Conservation (phyloP, 2,888 invertebrate species). For the Baccha elongata region DNA sequence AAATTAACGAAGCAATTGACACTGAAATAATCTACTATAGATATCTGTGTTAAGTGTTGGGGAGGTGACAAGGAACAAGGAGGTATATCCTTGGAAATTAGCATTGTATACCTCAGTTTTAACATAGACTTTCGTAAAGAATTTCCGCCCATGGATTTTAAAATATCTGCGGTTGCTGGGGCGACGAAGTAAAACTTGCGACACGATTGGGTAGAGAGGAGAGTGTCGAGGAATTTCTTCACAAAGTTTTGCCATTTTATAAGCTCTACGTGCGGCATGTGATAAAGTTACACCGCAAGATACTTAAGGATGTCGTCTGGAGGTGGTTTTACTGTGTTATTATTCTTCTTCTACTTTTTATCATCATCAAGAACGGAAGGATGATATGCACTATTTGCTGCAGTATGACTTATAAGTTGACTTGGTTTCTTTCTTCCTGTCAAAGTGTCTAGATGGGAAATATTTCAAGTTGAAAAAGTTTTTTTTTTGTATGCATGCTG, state of each 20-base stretch:
- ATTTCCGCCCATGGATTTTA: slow-evolving; percentile 2
- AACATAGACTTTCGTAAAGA: slow-evolving; percentile 18
- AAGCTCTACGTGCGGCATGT: slow-evolving; percentile 64
- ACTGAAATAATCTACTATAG: slow-evolving; percentile 55
- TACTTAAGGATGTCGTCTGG: slow-evolving; percentile 64
- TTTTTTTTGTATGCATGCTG: neutral
- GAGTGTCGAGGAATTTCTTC: slow-evolving; percentile 22
- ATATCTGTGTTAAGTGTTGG: slow-evolving; percentile 21
- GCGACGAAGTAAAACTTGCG: neutral
- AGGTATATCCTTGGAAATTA: slow-evolving; percentile 44
- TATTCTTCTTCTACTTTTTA: neutral
- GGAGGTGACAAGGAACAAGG: neutral
- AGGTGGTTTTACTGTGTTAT: slow-evolving; percentile 36
- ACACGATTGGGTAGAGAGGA: neutral
- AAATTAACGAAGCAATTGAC: slow-evolving; percentile 70
- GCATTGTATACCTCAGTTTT: slow-evolving; percentile 48
- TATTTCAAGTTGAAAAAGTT: slow-evolving; percentile 24
- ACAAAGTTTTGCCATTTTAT: slow-evolving; percentile 45
- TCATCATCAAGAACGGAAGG: slow-evolving; percentile 21
- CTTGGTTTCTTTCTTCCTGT: slow-evolving; percentile 29
- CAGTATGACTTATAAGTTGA: slow-evolving; percentile 60
- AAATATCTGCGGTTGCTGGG: slow-evolving; percentile 28
- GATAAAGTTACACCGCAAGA: slow-evolving; percentile 69
- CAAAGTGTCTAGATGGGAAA: slow-evolving; percentile 50
- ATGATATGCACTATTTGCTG: slow-evolving; percentile 63